phyloP scores from a whole-genome alignment of 30 jellyfish, hydroid and myxozoan species.

The Mastigias papua region DNA sequence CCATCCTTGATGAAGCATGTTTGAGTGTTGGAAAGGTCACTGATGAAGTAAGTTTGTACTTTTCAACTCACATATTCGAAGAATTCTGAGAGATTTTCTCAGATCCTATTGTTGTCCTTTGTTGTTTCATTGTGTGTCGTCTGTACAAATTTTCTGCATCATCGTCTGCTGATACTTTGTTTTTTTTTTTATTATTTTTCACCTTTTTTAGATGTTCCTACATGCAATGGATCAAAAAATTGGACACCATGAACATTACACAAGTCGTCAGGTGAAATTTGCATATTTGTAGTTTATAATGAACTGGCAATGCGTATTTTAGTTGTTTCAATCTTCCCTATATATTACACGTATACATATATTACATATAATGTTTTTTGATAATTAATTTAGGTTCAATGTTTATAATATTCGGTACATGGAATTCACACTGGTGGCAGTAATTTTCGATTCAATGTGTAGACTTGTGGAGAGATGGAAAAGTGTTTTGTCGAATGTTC shows the following conservation, averaged over 20 bases:
- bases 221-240: conserved; percentile 98
- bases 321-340: background rate
- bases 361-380: no score
- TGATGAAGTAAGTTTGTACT: conserved; percentile 68
- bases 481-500: no score
- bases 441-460: no score
- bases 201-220: conserved; percentile 77
- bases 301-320: background rate
- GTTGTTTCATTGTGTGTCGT: background rate
- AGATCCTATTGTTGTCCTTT: background rate
- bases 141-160: background rate
- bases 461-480: no score
- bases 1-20: conserved; percentile 97
- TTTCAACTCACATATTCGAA: background rate
- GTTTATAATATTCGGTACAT: no score
- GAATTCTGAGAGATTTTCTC: no score
- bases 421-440: no score
- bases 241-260: conserved; percentile 86
- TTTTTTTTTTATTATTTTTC: background rate
- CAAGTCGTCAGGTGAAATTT: conserved; percentile 84
- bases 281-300: background rate
- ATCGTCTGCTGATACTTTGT: background rate
- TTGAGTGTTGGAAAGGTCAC: conserved; percentile 94
- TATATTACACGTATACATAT: no score
- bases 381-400: no score